Base-by-base conservation (phyloP, 1,140 invertebrate genomes). In the Aethina tumida region DNA sequence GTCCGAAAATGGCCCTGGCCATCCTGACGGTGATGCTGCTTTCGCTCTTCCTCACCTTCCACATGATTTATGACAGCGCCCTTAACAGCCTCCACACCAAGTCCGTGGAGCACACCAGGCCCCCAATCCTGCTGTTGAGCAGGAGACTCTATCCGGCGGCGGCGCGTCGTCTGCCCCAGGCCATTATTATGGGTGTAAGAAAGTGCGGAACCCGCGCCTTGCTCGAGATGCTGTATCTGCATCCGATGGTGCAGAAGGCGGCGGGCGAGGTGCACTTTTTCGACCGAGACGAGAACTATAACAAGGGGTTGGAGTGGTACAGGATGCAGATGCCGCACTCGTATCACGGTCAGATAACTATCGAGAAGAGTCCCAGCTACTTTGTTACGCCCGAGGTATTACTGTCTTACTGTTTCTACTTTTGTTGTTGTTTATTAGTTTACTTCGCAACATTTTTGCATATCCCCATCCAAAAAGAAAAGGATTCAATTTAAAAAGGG, bases 311-410 rank as follows among this genome's bases (percentile, higher is more conserved):
- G 19, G 88, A 95, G 30, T 97, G 91, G 91, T 96, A 96, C 64
- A 64, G 83, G 28, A 77, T 75, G 45, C 84, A 90, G 66, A 97
- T 97, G 92, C 92, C 92, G 4, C 76, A 83, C 51, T 91, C 89
- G 0, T 84, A 84, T 59, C 75, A 75, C 37, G 82, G 81, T 14
- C 90, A 96, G 65, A 79, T 97, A 43, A 96, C 92, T 9, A 91
- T 98, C 51, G 94, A 98, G 65, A 97, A 97, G 64, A 95, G 89
- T 44, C 94, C 94, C 1, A 93, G 89, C 52, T 97, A 97, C 67
- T 97, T 97, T 66, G 86, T 97, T 33, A 96, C 91, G 9, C 86
- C 89, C 10, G 88, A 94, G 72, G 93, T 91, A 64, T n/a, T n/a
- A n/a, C n/a, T n/a, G n/a, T n/a, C n/a, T n/a, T n/a, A n/a, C n/a